phyloP scores from a whole-genome alignment of 2,113 vertebrate species.

The Rattus norvegicus region GRCr8 NC_086033.1:107015501-107016000 shows the following conservation, averaged over 20 bases:
- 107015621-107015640: accelerated
- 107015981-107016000: background rate
- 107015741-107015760: background rate
- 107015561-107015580: background rate
- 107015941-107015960: background rate
- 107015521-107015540: background rate
- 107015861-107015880: background rate
- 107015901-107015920: background rate
- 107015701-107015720: background rate
- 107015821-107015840: background rate
- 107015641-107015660: too few relatives aligned
- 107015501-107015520: background rate
- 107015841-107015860: too few relatives aligned
- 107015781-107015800: background rate
- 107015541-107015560: background rate
- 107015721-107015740: background rate
- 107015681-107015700: too few relatives aligned
- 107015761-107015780: background rate
- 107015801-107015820: background rate
- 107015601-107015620: background rate
- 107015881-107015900: background rate
- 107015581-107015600: background rate
- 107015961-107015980: background rate
- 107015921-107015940: background rate
- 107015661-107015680: too few relatives aligned